These are phyloP conservation scores for Bovichtus diacanthus DNA, from an alignment of 2,797 vertebrate species.

Conservation along the genomic window DNA sequence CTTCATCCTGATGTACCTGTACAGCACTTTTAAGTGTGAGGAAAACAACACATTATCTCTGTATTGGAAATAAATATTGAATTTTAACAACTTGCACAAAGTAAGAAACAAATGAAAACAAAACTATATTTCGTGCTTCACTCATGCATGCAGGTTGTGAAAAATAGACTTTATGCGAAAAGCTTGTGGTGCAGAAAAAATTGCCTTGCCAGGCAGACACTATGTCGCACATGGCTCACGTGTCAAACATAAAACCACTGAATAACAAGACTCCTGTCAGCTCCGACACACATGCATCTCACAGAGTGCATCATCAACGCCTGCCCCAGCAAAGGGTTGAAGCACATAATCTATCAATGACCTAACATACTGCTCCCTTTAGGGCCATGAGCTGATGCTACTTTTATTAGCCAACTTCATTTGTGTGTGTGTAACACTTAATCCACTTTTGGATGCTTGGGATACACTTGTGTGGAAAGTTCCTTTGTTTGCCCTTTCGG, in stretches of 20 bases:
- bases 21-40: not conserved
- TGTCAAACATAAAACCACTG: conserved; percentile 40
- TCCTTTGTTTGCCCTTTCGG: conserved; percentile 34
- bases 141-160: conserved; percentile 24
- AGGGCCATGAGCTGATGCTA: conserved; percentile 31
- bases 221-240: conserved; percentile 31
- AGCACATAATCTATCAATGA: conserved; percentile 40
- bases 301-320: not conserved
- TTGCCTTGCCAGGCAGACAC: conserved; percentile 62
- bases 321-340: conserved; percentile 11
- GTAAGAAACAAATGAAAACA: conserved; percentile 11
- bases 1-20: conserved; percentile 1
- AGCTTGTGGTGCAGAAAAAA: conserved; percentile 61
- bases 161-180: conserved; percentile 37
- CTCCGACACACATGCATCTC: conserved; percentile 15
- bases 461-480: conserved; percentile 37
- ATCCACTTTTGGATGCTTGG: conserved; percentile 58
- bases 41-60: conserved; percentile 4
- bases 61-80: not conserved
- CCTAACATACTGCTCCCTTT: conserved; percentile 39
- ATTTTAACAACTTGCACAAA: conserved; percentile 14
- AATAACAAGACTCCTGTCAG: conserved; percentile 32
- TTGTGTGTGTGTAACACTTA: conserved; percentile 54
- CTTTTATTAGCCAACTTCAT: conserved; percentile 52
- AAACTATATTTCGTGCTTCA: conserved; percentile 27